Evolutionary conservation across 1,140 invertebrate species (phyloP).

Genomic region (Caenorhabditis tropicalis): DNA sequence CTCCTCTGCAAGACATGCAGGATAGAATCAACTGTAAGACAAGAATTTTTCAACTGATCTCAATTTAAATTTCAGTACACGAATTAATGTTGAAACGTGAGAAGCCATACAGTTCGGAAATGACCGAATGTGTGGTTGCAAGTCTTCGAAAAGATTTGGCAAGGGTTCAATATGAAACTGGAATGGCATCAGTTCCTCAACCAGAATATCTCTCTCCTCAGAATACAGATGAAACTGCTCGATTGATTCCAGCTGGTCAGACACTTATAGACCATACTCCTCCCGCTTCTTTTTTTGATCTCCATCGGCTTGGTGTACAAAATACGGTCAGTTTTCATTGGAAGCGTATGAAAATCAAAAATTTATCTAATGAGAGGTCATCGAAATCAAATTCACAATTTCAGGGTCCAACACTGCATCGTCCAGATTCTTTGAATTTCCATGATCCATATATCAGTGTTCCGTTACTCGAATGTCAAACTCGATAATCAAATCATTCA

Average conservation of each 20-base stretch:
- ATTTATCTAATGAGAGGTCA: neutral
- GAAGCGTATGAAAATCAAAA: neutral
- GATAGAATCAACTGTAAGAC: neutral
- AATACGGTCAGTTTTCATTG: neutral
- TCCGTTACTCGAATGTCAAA: constrained; percentile 16
- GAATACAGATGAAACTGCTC: neutral
- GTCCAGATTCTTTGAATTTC: constrained; percentile 23
- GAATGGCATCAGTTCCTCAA: neutral
- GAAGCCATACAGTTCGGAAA: neutral
- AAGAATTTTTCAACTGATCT: neutral
- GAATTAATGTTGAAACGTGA: neutral
- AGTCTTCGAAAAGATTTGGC: constrained; percentile 7
- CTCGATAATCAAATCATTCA: neutral
- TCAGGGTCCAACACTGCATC: constrained; percentile 6
- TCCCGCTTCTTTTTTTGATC: neutral
- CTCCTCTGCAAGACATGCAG: neutral
- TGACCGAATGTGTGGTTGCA: neutral
- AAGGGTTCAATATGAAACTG: neutral
- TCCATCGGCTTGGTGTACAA: neutral
- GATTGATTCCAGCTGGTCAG: neutral
- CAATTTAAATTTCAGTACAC: constrained; percentile 2
- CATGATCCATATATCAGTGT: neutral
- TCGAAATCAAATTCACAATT: neutral
- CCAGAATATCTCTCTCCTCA: neutral
- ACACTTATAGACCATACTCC: neutral